Evolutionary conservation across 2,888 invertebrate species (phyloP), one percentile per base, ranked within the genome.

Genomic region (Magallana nippona): DNA sequence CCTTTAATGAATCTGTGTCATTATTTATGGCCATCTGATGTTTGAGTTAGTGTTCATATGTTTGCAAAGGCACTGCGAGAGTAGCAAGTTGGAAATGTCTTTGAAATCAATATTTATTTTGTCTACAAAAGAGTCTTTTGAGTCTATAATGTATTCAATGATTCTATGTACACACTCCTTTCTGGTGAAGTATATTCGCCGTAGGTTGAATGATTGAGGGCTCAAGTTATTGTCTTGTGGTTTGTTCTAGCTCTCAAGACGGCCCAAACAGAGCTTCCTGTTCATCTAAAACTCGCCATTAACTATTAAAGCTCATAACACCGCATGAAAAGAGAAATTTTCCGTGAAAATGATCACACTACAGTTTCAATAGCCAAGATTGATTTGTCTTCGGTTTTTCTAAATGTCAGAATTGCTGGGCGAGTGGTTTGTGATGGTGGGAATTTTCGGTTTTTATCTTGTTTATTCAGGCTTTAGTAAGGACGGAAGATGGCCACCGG

Each of bases 51-150:
- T 71, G 71, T 22, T 71, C 71, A 32, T 71, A 71, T 71, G 71
- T 71, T 71, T 71, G 71, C 71, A n/a, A 71, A 71, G 15, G 71
- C 71, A 71, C 27, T 27, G 27, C 71, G 13, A 71, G 32, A 71
- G 71, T 71, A 71, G 71, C 71, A 22, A 71, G 22, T 71, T 71
- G 22, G 71, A 71, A 71, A 71, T 71, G 71, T 22, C 71, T 71
- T 71, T 71, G 71, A 71, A 71, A 27, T 17, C 71, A 71, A 71
- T 71, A 71, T 71, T 71, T 71, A 32, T 71, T 27, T 71, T 71
- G 71, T 32, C 71, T 22, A 71, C 71, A 71, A 71, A 71, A 13
- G 71, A 71, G 27, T 15, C 32, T 22, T 32, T 71, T 27, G 71
- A 71, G 32, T 71, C 11, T 71, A 15, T 71, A 71, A 71, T 71